phyloP scores from a whole-genome alignment of 2,888 invertebrate genomes.

The Drosophila glabriapex region DNA sequence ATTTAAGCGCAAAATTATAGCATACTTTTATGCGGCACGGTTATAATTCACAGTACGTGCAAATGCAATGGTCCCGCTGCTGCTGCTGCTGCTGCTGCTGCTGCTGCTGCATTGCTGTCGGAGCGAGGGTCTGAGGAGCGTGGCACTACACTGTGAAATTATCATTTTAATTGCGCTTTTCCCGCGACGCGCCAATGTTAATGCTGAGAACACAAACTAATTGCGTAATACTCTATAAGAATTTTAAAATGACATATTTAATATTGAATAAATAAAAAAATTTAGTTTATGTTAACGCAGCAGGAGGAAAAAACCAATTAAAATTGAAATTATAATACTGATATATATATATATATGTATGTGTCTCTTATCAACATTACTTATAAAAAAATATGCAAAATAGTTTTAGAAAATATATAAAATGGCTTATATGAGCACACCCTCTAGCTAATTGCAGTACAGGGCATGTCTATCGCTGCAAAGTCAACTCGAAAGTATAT shows the following conservation, averaged over 20 bases:
- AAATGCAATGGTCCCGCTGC: conserved; percentile 57
- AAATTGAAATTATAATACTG: no score
- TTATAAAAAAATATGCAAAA: neutral
- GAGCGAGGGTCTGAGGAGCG: conserved; percentile 21
- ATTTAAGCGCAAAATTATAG: conserved; percentile 79
- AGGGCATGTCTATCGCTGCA: conserved; percentile 31
- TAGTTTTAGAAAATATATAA: neutral
- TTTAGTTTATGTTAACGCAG: neutral
- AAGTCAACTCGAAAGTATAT: conserved; percentile 60
- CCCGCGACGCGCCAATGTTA: conserved; percentile 30
- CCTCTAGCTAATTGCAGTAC: neutral
- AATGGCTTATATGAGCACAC: neutral
- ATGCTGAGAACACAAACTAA: neutral
- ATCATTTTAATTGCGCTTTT: conserved; percentile 79
- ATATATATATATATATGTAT: neutral
- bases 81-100: conserved; percentile 12
- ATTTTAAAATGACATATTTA: neutral
- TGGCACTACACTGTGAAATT: conserved; percentile 58
- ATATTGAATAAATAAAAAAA: no score
- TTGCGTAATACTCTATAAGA: conserved; percentile 5
- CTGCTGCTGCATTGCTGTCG: conserved; percentile 1
- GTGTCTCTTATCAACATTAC: neutral
- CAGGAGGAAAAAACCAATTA: fast-evolving
- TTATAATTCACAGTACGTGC: conserved; percentile 78
- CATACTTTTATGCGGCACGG: conserved; percentile 76